A percentile compares a stretch with the other conserved stretches of the same genome.
These are phyloP conservation scores for Limnephilus rhombicus DNA, from an alignment of 2,888 invertebrate genomes.

Conservation along the genomic window DNA sequence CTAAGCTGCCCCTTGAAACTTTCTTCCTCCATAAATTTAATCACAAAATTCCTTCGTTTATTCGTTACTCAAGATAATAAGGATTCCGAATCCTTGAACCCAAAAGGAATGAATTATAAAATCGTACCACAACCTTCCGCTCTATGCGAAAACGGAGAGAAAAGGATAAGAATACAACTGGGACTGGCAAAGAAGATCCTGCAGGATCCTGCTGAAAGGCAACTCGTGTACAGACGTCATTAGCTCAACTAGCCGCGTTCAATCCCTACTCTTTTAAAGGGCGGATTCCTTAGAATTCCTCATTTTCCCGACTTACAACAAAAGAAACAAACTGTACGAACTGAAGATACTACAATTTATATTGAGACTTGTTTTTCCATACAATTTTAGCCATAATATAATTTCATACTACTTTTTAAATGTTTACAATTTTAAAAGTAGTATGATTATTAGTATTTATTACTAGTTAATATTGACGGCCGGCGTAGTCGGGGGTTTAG, in stretches of 20 bases:
- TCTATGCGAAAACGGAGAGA: not conserved
- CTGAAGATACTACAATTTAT: not conserved
- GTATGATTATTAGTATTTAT: too few relatives aligned
- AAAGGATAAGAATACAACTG: not conserved
- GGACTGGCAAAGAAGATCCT: not conserved
- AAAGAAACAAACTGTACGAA: not conserved
- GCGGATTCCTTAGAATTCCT: not conserved
- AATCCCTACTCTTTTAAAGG: not conserved
- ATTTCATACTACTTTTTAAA: not conserved
- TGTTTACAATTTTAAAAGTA: too few relatives aligned
- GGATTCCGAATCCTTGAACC: not conserved
- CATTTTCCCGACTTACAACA: not conserved
- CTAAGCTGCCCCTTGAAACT: not conserved
- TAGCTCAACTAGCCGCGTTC: not conserved
- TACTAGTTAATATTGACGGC: too few relatives aligned
- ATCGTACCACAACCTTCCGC: not conserved
- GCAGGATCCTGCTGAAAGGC: not conserved
- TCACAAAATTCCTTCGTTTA: not conserved
- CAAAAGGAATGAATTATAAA: not conserved
- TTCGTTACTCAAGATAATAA: not conserved
- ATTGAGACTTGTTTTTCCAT: not conserved
- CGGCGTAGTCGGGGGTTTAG: too few relatives aligned
- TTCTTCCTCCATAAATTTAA: not conserved
- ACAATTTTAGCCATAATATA: not conserved
- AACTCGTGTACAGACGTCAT: constrained; percentile 1